Conservation (phyloP, 2,888 invertebrate species). For the Amblyjoppa fuscipennis region DNA sequence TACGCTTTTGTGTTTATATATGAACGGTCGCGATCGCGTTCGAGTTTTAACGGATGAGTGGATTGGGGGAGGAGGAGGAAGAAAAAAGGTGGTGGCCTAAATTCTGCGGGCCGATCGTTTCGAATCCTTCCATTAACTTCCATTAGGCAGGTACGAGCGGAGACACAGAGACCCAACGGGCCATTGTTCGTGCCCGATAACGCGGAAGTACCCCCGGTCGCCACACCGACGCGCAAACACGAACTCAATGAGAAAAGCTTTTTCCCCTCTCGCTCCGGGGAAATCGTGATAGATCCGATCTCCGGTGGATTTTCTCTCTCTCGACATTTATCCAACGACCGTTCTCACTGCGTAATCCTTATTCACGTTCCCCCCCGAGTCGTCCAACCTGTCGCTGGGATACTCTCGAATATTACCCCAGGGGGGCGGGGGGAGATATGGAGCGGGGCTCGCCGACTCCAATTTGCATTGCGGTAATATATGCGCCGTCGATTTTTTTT, state of each 20-base stretch:
- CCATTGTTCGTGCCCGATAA: constrained; percentile 23
- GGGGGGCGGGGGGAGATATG: no score
- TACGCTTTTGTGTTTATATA: neutral
- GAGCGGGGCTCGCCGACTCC: neutral
- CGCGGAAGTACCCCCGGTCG: constrained; percentile 28
- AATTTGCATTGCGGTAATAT: neutral
- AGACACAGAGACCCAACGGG: neutral
- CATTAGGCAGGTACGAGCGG: constrained; percentile 31
- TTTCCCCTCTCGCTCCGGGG: constrained; percentile 5
- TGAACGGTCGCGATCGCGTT: constrained; percentile 18
- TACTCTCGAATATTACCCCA: neutral
- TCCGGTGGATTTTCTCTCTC: constrained; percentile 26
- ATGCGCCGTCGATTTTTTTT: neutral
- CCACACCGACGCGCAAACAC: neutral
- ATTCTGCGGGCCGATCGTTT: constrained; percentile 17
- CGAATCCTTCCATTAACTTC: constrained; percentile 58
- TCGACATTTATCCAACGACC: neutral
- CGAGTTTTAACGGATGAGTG: constrained; percentile 17
- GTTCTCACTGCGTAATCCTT: constrained; percentile 18
- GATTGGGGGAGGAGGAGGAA: neutral
- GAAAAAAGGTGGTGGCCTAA: neutral
- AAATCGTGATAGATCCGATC: constrained; percentile 49
- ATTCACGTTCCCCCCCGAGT: neutral
- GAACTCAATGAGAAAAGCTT: constrained; percentile 1
- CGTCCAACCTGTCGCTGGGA: neutral